A percentile compares a stretch with the other conserved stretches of the same genome.
phyloP scores from a whole-genome alignment of 2,797 vertebrate species.

The Glyptemys insculpta region DNA sequence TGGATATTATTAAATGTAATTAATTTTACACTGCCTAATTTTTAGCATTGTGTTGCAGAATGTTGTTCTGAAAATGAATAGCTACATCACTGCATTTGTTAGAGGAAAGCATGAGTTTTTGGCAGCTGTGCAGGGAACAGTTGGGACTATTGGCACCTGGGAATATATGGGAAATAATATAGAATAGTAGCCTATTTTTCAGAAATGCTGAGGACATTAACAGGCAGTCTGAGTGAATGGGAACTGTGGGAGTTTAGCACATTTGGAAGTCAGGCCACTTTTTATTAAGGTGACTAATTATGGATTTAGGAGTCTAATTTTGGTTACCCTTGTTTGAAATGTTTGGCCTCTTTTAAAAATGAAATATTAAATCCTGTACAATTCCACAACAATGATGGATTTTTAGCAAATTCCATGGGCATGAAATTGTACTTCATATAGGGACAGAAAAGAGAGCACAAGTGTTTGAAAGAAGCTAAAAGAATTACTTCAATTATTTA shows the following conservation, averaged over 20 bases:
- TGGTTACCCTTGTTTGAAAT: background rate
- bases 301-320: background rate
- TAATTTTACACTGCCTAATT: background rate
- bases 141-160: background rate
- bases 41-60: rapidly evolving
- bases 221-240: background rate
- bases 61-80: background rate
- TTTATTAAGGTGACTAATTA: background rate
- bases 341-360: background rate
- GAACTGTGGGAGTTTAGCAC: background rate
- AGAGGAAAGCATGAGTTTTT: background rate
- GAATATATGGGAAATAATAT: background rate
- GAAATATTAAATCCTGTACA: background rate
- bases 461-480: background rate
- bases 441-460: background rate
- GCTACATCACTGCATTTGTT: background rate
- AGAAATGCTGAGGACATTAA: background rate
- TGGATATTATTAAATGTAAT: background rate
- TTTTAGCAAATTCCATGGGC: background rate
- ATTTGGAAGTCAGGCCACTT: rapidly evolving
- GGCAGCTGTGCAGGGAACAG: slow-evolving; percentile 6
- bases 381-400: background rate
- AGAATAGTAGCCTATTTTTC: background rate
- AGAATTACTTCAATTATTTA: background rate
- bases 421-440: background rate